Evolutionary conservation across 2,888 invertebrate genomes (phyloP).

Genomic region (Coremacera marginata): DNA sequence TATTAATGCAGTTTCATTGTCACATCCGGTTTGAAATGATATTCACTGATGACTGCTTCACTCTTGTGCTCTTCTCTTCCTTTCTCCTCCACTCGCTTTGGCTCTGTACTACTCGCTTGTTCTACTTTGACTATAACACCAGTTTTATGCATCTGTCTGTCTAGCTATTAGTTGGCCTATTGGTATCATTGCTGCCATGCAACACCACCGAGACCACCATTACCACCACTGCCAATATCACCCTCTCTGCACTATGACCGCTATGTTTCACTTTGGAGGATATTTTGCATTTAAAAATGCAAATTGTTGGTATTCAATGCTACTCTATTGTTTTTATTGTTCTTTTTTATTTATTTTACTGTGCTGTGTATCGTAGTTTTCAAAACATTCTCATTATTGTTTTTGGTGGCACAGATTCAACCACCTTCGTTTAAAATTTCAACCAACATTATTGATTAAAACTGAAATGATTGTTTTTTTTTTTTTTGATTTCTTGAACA

Average conservation of each 20-base stretch:
- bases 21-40: conserved; percentile 61
- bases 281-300: conserved; percentile 27
- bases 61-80: neutral
- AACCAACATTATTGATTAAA: no score
- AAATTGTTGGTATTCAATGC: conserved; percentile 17
- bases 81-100: neutral
- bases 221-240: neutral
- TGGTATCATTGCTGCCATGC: neutral
- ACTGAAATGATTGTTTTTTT: no score
- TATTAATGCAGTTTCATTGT: conserved; percentile 64
- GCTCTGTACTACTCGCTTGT: neutral
- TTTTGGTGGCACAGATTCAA: no score
- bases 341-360: neutral
- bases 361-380: neutral
- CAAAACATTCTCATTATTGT: neutral
- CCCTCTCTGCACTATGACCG: neutral
- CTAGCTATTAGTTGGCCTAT: neutral
- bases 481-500: no score
- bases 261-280: neutral
- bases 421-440: no score
- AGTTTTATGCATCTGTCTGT: neutral
- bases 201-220: neutral
- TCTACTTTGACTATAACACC: no score
- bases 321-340: neutral
- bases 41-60: conserved; percentile 47